Evolutionary conservation across 2,797 vertebrate genomes (phyloP).

Genomic region (Lepus townsendii): DNA sequence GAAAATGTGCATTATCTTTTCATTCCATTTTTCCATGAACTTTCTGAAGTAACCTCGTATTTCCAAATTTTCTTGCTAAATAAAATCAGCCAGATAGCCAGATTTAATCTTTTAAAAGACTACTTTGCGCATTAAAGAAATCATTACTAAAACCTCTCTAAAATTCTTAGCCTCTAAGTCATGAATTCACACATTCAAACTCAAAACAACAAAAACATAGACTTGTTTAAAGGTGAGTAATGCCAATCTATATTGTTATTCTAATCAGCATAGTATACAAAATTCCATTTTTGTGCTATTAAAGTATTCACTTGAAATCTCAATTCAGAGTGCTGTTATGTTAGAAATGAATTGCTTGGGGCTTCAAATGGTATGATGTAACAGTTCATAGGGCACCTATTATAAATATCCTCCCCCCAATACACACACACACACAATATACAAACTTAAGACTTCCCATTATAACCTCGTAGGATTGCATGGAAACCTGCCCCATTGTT

Average conservation of each 20-base stretch:
- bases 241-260: slow-evolving; percentile 5
- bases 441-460: slow-evolving; percentile 1
- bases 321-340: slow-evolving; percentile 8
- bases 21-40: too few relatives aligned
- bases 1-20: too few relatives aligned
- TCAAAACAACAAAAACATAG: neutral
- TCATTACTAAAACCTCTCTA: slow-evolving; percentile 34
- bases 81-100: slow-evolving; percentile 27
- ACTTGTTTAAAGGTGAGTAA: slow-evolving; percentile 34
- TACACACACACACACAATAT: neutral
- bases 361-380: slow-evolving; percentile 10
- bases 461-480: neutral
- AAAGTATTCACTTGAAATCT: slow-evolving; percentile 47
- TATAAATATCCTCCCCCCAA: neutral
- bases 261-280: slow-evolving; percentile 27
- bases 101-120: slow-evolving; percentile 9
- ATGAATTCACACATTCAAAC: slow-evolving; percentile 50
- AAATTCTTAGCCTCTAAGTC: slow-evolving; percentile 28
- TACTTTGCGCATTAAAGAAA: slow-evolving; percentile 8
- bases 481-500: slow-evolving; percentile 1
- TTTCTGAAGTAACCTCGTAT: neutral
- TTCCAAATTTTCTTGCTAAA: slow-evolving; percentile 45
- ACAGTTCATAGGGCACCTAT: neutral
- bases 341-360: neutral
- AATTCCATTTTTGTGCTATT: slow-evolving; percentile 40